Conservation (phyloP, 2,113 vertebrate genomes). For the Spheniscus mendiculus region DNA sequence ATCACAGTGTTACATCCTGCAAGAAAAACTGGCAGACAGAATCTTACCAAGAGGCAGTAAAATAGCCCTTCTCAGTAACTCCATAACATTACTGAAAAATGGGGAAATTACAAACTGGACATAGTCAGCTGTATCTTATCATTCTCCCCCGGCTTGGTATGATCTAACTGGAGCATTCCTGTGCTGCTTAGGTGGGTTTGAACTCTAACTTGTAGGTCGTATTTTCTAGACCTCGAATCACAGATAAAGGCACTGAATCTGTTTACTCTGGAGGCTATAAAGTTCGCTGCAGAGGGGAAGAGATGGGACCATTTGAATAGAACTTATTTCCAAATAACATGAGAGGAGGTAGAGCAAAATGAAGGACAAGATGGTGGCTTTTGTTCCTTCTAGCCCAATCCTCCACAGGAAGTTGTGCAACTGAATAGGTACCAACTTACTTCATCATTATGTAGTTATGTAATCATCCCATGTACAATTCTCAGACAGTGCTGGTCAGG, state of each 20-base stretch:
- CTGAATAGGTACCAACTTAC: neutral
- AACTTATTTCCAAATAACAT: neutral
- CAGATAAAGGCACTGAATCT: neutral
- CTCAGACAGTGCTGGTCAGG: constrained; percentile 75
- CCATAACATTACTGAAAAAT: neutral
- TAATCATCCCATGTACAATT: constrained; percentile 22
- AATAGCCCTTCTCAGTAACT: neutral
- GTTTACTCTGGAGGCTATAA: neutral
- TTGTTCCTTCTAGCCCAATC: neutral
- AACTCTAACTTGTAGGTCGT: neutral
- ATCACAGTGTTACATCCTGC: neutral
- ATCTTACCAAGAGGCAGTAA: neutral
- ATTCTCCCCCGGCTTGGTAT: neutral
- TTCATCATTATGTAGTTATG: neutral
- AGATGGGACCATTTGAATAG: neutral
- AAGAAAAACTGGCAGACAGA: neutral
- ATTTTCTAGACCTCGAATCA: neutral
- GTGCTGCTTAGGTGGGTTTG: neutral
- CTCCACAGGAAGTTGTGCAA: neutral
- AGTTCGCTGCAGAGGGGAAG: neutral
- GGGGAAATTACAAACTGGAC: neutral
- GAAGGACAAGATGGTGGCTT: neutral
- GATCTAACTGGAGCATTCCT: neutral
- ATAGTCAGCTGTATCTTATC: rapidly evolving
- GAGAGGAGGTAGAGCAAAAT: neutral